Conservation (phyloP, 2,797 vertebrate species). For the Gymnoscopelus braueri region DNA sequence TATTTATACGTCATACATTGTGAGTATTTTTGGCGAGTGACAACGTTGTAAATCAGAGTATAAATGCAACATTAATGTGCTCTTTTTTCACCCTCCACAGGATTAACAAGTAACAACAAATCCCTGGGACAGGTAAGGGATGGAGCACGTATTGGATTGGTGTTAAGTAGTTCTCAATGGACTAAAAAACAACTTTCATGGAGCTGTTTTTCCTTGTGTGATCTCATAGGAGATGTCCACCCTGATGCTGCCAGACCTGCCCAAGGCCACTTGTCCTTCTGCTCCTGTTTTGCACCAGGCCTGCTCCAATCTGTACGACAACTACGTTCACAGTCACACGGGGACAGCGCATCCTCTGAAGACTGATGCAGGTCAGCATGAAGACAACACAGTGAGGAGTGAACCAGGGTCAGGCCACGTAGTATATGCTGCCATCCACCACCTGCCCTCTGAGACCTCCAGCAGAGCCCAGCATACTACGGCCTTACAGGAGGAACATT, state of each 20-base stretch:
- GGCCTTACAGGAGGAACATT: conserved; percentile 3
- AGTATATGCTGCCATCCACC: conserved; percentile 54
- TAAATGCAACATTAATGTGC: too few relatives aligned
- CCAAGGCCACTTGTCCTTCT: conserved; percentile 3
- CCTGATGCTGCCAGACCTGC: conserved; percentile 22
- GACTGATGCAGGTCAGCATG: neutral
- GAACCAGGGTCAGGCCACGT: neutral
- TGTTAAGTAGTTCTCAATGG: too few relatives aligned
- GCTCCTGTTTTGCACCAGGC: neutral
- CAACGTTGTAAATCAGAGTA: too few relatives aligned
- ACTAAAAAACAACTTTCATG: too few relatives aligned
- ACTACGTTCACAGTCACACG: neutral
- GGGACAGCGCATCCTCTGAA: neutral
- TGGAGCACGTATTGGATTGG: neutral
- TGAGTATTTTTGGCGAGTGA: too few relatives aligned
- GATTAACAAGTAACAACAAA: neutral
- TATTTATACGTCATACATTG: too few relatives aligned
- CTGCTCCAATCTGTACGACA: neutral
- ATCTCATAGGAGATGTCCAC: conserved; percentile 37
- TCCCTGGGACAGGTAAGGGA: conserved; percentile 42
- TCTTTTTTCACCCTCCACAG: conserved; percentile 28
- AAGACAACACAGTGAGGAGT: neutral
- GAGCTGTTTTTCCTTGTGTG: conserved; percentile 3
- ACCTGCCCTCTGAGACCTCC: neutral
- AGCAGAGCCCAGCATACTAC: neutral